These are phyloP conservation scores for Cybosia mesomella DNA, from an alignment of 2,888 invertebrate genomes.

Conservation along the genomic window DNA sequence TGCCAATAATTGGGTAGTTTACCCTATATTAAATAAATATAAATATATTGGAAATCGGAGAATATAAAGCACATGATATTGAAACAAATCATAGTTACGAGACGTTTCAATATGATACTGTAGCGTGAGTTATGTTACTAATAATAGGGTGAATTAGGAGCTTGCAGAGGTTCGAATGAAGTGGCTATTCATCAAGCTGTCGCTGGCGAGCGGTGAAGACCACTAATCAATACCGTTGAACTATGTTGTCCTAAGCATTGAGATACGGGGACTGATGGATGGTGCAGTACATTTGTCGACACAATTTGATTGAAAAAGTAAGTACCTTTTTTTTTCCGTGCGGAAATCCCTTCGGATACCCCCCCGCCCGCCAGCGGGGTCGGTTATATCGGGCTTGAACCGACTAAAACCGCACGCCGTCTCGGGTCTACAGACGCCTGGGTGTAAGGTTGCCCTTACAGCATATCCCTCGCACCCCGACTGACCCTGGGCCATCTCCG, in stretches of 20 bases:
- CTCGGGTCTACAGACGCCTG: too few species aligned
- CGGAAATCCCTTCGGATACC: too few species aligned
- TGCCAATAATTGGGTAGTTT: too few species aligned
- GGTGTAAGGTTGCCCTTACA: too few species aligned
- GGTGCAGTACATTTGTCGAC: not conserved
- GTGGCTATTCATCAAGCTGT: constrained; percentile 10
- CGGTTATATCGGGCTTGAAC: too few species aligned
- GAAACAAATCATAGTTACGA: not conserved
- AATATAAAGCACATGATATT: not conserved
- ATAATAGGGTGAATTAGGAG: not conserved
- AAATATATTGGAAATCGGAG: not conserved
- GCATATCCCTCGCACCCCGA: too few species aligned
- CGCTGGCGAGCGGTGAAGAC: not conserved
- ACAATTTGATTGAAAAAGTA: not conserved
- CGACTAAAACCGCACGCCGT: too few species aligned
- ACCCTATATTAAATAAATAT: too few species aligned
- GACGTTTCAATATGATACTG: not conserved
- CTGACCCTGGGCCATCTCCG: too few species aligned
- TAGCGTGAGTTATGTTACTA: not conserved
- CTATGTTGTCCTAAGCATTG: constrained; percentile 4
- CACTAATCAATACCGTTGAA: constrained; percentile 12
- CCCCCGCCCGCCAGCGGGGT: too few species aligned
- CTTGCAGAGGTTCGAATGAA: not conserved
- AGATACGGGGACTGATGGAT: not conserved
- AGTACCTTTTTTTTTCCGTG: too few species aligned